Conservation (phyloP, 2,888 invertebrate genomes). For the Mythimna impura region DNA sequence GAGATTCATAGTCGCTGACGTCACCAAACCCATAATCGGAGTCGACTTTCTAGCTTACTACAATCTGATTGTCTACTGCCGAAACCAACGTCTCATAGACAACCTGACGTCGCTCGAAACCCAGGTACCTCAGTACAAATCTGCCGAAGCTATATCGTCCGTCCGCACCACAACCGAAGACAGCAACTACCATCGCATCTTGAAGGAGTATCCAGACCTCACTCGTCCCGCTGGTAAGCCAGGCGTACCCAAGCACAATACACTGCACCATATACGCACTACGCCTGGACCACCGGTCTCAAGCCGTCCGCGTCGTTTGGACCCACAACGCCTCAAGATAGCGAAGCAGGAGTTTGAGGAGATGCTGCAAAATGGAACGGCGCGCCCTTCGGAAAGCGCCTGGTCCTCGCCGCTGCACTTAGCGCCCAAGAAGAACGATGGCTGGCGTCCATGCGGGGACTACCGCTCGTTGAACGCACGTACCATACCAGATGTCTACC, state of each 20-base stretch:
- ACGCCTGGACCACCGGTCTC: background rate
- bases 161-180: constrained; percentile 43
- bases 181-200: constrained; percentile 7
- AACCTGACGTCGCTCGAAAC: constrained; percentile 7
- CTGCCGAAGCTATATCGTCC: constrained; percentile 25
- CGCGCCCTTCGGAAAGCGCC: constrained; percentile 13
- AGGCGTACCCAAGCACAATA: constrained; percentile 32
- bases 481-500: constrained; percentile 6
- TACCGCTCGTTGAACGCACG: constrained; percentile 13
- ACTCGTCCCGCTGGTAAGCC: constrained; percentile 51
- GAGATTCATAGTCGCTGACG: background rate
- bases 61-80: constrained; percentile 7
- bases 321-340: constrained; percentile 15
- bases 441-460: constrained; percentile 22
- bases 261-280: constrained; percentile 46
- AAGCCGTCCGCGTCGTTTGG: constrained; percentile 27
- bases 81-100: constrained; percentile 22
- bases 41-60: constrained; percentile 10
- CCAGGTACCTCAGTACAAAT: constrained; percentile 1
- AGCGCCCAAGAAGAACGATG: constrained; percentile 20
- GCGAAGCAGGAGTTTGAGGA: constrained; percentile 21
- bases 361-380: constrained; percentile 5
- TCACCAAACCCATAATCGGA: background rate
- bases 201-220: constrained; percentile 21
- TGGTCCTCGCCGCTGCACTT: constrained; percentile 22